These are phyloP conservation scores for Ammodytes marinus DNA, from an alignment of 2,113 vertebrate species.

Conservation along the genomic window DNA sequence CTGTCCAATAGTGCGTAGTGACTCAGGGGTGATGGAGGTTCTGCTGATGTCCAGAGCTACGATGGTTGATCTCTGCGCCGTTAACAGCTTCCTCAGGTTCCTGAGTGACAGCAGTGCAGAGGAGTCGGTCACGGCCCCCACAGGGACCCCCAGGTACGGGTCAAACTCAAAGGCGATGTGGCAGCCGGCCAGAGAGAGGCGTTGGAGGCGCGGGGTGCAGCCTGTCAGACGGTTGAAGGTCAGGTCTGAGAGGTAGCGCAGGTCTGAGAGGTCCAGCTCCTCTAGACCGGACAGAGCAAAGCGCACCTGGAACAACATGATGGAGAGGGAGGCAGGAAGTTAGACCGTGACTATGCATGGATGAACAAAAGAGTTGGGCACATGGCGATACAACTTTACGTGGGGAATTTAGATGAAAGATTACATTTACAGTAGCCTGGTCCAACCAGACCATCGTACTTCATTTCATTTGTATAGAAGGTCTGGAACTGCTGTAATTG, in stretches of 20 bases:
- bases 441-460: no score
- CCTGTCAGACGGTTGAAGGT: slow-evolving; percentile 87
- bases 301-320: slow-evolving; percentile 66
- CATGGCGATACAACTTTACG: background rate
- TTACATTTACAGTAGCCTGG: background rate
- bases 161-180: slow-evolving; percentile 87
- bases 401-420: background rate
- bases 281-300: slow-evolving; percentile 80
- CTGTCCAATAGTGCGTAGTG: slow-evolving; percentile 82
- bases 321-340: background rate
- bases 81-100: slow-evolving; percentile 84
- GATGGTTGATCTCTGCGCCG: slow-evolving; percentile 76
- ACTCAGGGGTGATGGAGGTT: slow-evolving; percentile 85
- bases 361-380: slow-evolving; percentile 13
- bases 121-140: slow-evolving; percentile 71
- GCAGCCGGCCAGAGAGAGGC: slow-evolving; percentile 87
- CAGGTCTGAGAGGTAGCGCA: slow-evolving; percentile 86
- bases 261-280: slow-evolving; percentile 86
- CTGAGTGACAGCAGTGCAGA: slow-evolving; percentile 85
- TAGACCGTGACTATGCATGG: background rate
- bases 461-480: no score
- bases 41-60: slow-evolving; percentile 86
- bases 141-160: slow-evolving; percentile 75
- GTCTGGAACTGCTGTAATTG: no score
- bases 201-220: slow-evolving; percentile 82